Conservation (phyloP, 2,888 invertebrate species). For the Netelia inedita region DNA sequence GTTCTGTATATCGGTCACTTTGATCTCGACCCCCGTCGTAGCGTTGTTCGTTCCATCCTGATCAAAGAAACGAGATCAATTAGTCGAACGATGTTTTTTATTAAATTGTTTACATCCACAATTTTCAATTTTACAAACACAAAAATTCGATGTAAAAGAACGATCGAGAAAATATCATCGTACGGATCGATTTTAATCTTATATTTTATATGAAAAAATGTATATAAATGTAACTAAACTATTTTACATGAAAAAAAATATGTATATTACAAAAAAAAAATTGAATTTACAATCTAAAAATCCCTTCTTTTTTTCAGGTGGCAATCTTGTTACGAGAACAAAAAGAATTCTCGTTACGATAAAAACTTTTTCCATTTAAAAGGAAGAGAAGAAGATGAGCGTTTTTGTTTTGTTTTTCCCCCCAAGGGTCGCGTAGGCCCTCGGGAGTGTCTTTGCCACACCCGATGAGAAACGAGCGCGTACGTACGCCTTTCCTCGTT, state of each 20-base stretch:
- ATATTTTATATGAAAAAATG: too few species aligned
- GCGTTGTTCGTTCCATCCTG: constrained; percentile 93
- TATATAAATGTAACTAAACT: not conserved
- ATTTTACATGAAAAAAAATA: too few species aligned
- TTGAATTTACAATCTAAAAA: too few species aligned
- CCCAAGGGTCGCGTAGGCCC: constrained; percentile 23
- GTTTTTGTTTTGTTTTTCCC: not conserved
- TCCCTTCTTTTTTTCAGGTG: too few species aligned
- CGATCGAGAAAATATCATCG: not conserved
- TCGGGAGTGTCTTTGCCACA: not conserved
- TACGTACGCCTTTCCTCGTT: constrained; percentile 23
- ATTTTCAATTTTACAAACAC: not conserved
- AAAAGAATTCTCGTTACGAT: constrained; percentile 9
- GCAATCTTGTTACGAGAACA: not conserved
- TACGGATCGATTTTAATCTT: not conserved
- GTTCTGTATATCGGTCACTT: constrained; percentile 94
- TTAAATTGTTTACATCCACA: too few species aligned
- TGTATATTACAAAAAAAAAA: too few species aligned
- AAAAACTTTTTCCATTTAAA: constrained; percentile 34
- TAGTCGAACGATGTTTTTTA: not conserved
- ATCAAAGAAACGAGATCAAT: constrained; percentile 55
- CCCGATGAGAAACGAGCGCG: constrained; percentile 23
- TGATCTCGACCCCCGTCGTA: constrained; percentile 91
- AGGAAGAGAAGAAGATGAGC: constrained; percentile 2
- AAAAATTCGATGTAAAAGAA: not conserved